A percentile compares a stretch with the other conserved stretches of the same genome.
Evolutionary conservation across 37 sponge, comb jelly and placozoan species (phyloP).

Genomic region (Geodia barretti): DNA sequence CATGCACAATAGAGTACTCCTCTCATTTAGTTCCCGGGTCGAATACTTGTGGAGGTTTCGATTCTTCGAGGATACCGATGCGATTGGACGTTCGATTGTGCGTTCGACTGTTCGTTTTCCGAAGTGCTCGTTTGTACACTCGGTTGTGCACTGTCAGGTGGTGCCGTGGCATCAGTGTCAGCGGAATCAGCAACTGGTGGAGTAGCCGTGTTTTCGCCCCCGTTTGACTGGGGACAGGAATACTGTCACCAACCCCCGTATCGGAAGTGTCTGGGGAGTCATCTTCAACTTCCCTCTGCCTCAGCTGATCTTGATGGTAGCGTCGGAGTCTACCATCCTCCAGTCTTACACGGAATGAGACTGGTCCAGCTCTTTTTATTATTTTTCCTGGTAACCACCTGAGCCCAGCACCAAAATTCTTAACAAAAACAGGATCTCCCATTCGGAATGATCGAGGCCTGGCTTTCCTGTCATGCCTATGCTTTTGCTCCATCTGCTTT

Average conservation of each 20-base stretch:
- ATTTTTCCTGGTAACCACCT: slow-evolving; percentile 9
- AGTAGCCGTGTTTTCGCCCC: neutral
- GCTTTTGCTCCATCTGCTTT: slow-evolving; percentile 9
- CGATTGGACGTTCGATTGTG: neutral
- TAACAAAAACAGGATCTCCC: slow-evolving; percentile 10
- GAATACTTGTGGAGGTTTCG: neutral
- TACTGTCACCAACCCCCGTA: neutral
- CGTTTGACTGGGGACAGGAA: too few species aligned
- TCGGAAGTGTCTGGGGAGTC: neutral
- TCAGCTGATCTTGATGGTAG: slow-evolving; percentile 15
- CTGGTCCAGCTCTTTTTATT: neutral
- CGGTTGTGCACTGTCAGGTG: too few species aligned
- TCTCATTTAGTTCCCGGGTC: neutral
- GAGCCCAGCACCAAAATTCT: slow-evolving; percentile 14
- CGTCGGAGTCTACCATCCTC: slow-evolving; percentile 3
- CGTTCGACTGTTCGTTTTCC: neutral
- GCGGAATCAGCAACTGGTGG: neutral
- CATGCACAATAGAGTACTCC: neutral
- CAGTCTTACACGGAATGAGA: neutral
- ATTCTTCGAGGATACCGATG: neutral
- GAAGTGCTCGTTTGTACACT: too few species aligned
- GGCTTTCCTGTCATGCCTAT: neutral
- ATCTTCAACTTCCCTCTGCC: neutral
- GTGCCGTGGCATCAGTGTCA: neutral
- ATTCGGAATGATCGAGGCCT: neutral